Base-by-base conservation (phyloP, 1,140 invertebrate genomes). In the Neotoxoptera formosana region DNA sequence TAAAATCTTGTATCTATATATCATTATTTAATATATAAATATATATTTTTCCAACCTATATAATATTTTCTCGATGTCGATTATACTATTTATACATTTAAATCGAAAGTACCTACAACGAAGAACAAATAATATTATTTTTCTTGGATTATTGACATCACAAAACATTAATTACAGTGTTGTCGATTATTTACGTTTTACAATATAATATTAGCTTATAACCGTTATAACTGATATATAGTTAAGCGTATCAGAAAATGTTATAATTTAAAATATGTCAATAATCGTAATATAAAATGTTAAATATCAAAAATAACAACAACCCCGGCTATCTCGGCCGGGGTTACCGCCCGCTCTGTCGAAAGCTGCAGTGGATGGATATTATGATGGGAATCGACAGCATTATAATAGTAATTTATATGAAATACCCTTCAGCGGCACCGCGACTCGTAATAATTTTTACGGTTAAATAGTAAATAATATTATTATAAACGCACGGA, bases 191-290 rank as follows among this genome's bases (percentile, higher is more conserved):
- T 76, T n/a, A 76, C 7, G 14, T 76, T 76, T 76, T 76, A 20
- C n/a, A n/a, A n/a, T n/a, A n/a, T n/a, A n/a, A 48, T 48, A 11
- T n/a, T 76, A 76, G 30, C n/a, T 76, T n/a, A n/a, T 34, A 76
- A n/a, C 11, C 14, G 6, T 14, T 1, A 34, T 76, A 76, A 17
- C 17, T 0, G 14, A 76, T n/a, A n/a, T n/a, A n/a, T 76, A 30
- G 9, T 0, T 17, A 67, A 60, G 30, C 8, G 30, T n/a, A 17
- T 76, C 60, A 76, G 60, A 76, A n/a, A 17, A 17, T 17, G 11
- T 67, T 67, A n/a, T n/a, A 67, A 67, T 67, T 67, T 67, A 67
- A 67, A 67, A 67, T 76, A 76, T n/a, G 60, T 76, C 30, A 76
- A 76, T n/a, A 76, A 34, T n/a, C 14, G 14, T 76, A n/a, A 6